Evolutionary conservation across 2,113 vertebrate genomes (phyloP).

Genomic region (Dromaius novaehollandiae): DNA sequence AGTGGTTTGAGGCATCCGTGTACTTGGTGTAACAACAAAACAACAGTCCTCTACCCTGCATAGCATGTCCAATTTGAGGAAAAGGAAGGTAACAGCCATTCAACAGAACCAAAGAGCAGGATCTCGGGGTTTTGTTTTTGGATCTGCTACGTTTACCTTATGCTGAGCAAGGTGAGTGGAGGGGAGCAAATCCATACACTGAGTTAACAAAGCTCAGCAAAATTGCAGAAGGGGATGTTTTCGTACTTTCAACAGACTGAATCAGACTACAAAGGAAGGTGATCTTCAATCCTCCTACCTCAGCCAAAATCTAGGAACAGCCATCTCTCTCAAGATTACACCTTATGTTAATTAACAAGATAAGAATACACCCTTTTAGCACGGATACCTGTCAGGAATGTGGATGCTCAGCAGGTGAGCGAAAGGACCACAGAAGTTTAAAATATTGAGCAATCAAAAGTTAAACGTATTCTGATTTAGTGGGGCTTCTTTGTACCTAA

Average conservation of each 20-base stretch:
- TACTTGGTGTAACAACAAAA: accelerated
- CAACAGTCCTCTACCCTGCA: accelerated
- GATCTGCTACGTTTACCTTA: not conserved
- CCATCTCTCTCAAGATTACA: not conserved
- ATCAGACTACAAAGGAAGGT: not conserved
- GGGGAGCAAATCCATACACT: accelerated
- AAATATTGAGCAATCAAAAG: not conserved
- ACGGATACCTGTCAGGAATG: not conserved
- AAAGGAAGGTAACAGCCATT: accelerated
- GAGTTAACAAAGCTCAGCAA: not conserved
- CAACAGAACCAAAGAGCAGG: accelerated
- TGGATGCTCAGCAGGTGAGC: not conserved
- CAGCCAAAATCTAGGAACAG: not conserved
- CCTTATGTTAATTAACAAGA: not conserved
- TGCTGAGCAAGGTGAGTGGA: not conserved
- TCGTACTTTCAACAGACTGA: not conserved
- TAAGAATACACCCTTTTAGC: not conserved
- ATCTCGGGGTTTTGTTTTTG: not conserved
- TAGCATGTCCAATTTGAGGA: accelerated
- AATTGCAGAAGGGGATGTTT: not conserved
- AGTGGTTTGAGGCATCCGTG: accelerated
- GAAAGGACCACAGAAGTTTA: not conserved
- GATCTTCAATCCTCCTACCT: not conserved
- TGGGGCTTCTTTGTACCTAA: not conserved
- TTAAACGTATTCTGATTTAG: not conserved